A percentile compares a stretch with the other conserved stretches of the same genome.
Evolutionary conservation across 1,140 invertebrate genomes (phyloP).

Genomic region (Laupala kohalensis): DNA sequence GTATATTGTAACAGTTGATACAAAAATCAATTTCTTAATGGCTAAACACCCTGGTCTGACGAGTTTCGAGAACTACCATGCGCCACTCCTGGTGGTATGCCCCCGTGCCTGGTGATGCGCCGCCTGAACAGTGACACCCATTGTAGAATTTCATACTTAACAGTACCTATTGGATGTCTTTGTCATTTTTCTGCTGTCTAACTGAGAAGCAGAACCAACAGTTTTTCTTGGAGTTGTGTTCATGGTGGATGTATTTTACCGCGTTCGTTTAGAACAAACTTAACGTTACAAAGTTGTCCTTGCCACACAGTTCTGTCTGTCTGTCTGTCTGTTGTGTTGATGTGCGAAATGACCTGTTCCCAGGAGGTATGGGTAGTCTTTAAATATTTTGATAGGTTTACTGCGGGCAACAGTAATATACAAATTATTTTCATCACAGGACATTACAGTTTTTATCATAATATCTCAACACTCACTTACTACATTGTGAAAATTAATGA

Average conservation of each 20-base stretch:
- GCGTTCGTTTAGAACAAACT: constrained; percentile 2
- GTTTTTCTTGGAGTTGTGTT: neutral
- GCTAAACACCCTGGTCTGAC: neutral
- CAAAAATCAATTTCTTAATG: neutral
- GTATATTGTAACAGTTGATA: neutral
- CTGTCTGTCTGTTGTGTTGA: constrained; percentile 9
- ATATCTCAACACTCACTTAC: neutral
- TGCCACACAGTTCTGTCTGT: constrained; percentile 5
- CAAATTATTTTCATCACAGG: constrained; percentile 3
- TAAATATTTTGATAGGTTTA: constrained; percentile 6
- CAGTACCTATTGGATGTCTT: constrained; percentile 4
- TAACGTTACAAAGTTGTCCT: constrained; percentile 6
- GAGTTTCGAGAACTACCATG: neutral
- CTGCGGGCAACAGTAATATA: constrained; percentile 3
- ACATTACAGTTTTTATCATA: neutral
- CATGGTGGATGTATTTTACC: constrained; percentile 10
- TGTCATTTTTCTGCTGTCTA: constrained; percentile 1
- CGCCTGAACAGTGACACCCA: neutral
- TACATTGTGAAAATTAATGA: neutral
- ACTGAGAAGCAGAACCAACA: neutral
- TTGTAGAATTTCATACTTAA: constrained; percentile 11
- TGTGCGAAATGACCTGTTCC: constrained; percentile 6
- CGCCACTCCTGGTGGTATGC: neutral
- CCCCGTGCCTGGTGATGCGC: neutral
- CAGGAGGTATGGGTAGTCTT: neutral